These are phyloP conservation scores for Smithornis capensis DNA, from an alignment of 2,113 vertebrate genomes.

Conservation along the genomic window DNA sequence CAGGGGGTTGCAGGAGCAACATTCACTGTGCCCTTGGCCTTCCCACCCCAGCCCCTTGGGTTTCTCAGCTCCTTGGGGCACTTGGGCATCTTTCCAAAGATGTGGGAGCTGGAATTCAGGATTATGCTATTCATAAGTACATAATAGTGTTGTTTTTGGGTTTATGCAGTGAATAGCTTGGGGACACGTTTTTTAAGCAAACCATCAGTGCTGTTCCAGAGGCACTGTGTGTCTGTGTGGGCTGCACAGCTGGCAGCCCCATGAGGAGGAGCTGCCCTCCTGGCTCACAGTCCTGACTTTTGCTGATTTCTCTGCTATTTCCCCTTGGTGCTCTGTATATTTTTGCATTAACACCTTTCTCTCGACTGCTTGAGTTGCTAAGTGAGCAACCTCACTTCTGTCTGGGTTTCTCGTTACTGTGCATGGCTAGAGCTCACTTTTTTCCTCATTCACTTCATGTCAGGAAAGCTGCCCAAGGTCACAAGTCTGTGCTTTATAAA, in stretches of 20 bases:
- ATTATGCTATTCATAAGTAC: background rate
- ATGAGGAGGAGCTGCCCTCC: fast-evolving
- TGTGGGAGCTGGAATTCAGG: fast-evolving
- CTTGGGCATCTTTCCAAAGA: background rate
- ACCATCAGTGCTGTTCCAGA: fast-evolving
- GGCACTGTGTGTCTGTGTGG: fast-evolving
- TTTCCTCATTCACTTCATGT: background rate
- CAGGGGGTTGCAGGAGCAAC: background rate
- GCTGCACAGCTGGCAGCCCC: fast-evolving
- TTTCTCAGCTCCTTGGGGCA: background rate
- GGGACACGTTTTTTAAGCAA: background rate
- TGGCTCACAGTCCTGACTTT: background rate
- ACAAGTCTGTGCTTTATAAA: background rate
- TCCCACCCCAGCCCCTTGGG: background rate
- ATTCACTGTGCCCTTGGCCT: fast-evolving
- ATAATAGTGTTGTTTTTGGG: background rate
- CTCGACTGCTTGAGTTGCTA: background rate
- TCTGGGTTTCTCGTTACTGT: background rate
- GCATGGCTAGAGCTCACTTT: background rate
- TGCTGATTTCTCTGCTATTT: background rate
- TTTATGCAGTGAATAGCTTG: background rate
- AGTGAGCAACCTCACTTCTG: background rate
- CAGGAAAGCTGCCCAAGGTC: background rate
- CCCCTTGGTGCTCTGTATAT: too few species aligned
- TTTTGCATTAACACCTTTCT: background rate